Evolutionary conservation across 2,888 invertebrate species (phyloP).

Genomic region (Taphrorychus bicolor): DNA sequence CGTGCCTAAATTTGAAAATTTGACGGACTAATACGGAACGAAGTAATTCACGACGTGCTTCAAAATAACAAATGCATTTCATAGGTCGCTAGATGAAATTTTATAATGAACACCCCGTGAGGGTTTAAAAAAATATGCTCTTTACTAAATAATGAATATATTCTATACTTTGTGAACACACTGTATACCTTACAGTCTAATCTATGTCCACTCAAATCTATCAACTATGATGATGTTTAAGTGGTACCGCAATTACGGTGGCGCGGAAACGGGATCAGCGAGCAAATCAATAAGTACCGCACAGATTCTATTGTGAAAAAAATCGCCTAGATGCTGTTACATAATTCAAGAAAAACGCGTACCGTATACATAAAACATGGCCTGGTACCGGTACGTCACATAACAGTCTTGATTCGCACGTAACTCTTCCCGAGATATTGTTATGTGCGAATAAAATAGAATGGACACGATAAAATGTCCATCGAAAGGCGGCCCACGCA

Average conservation of each 20-base stretch:
- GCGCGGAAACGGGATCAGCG: background rate
- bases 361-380: conserved; percentile 40
- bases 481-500: conserved; percentile 40
- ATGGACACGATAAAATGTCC: conserved; percentile 40
- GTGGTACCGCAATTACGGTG: background rate
- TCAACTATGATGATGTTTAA: no score
- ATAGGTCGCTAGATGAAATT: no score
- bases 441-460: conserved; percentile 46
- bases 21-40: no score
- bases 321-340: conserved; percentile 29
- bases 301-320: conserved; percentile 1
- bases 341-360: conserved; percentile 40
- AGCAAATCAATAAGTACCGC: background rate
- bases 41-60: no score
- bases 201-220: no score
- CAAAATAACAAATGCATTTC: no score
- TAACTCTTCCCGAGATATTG: conserved; percentile 52
- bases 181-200: no score
- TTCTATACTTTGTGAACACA: no score
- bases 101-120: no score
- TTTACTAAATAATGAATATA: no score
- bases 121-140: no score
- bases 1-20: no score
- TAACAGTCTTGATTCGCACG: conserved; percentile 47
- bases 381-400: conserved; percentile 42